Percentiles rank a stretch among this genome's conserved stretches.
These are phyloP conservation scores for Drosophila setosimentum DNA, from an alignment of 2,888 invertebrate species.

Conservation along the genomic window DNA sequence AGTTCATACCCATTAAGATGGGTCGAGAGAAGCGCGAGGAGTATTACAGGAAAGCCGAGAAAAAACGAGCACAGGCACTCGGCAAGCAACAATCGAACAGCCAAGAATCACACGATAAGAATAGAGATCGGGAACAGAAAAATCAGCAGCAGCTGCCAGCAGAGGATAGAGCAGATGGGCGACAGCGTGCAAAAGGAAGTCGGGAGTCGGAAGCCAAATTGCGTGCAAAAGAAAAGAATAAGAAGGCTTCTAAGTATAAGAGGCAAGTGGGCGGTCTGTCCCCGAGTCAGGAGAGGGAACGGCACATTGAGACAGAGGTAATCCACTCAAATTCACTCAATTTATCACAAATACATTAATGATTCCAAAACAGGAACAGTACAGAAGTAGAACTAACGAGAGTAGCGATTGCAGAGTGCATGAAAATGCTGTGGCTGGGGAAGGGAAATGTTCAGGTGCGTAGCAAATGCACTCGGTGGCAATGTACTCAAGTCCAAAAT, in stretches of 20 bases:
- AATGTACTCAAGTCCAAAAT: neutral
- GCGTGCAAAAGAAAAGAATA: slow-evolving; percentile 2
- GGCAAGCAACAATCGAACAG: slow-evolving; percentile 30
- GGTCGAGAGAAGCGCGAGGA: slow-evolving; percentile 12
- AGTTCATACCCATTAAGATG: slow-evolving; percentile 57
- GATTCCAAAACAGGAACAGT: slow-evolving; percentile 1
- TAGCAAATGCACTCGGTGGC: neutral
- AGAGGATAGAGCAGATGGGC: neutral
- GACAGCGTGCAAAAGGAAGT: neutral
- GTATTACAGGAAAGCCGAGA: slow-evolving; percentile 42
- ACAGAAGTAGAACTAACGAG: slow-evolving; percentile 5
- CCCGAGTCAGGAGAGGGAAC: slow-evolving; percentile 1
- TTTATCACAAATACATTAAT: neutral
- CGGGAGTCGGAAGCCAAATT: slow-evolving; percentile 23
- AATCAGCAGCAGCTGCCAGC: slow-evolving; percentile 9
- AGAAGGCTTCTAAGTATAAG: neutral
- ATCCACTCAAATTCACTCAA: neutral
- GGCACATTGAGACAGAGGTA: slow-evolving; percentile 7
- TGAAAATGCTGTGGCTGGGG: neutral
- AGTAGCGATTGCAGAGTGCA: slow-evolving; percentile 2
- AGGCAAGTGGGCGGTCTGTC: slow-evolving; percentile 39
- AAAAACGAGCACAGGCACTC: slow-evolving; percentile 11
- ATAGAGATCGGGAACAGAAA: slow-evolving; percentile 21
- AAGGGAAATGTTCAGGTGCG: slow-evolving; percentile 7
- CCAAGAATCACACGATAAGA: slow-evolving; percentile 24